Conservation (phyloP, 2,113 vertebrate genomes). For the Lophotis ruficrista region DNA sequence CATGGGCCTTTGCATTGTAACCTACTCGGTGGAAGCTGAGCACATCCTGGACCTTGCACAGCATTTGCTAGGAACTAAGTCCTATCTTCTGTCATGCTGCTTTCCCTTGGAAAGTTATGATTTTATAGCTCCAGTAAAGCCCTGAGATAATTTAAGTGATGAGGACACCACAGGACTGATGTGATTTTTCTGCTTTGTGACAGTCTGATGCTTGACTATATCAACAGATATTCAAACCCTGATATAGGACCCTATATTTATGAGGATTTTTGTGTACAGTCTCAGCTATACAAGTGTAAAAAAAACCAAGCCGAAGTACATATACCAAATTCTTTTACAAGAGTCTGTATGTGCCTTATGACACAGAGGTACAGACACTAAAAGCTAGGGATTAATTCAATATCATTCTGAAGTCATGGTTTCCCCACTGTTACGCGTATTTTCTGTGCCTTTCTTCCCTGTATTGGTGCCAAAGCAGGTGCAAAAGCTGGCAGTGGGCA, state of each 20-base stretch:
- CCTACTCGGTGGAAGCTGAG: not conserved
- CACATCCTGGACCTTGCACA: not conserved
- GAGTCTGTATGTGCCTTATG: not conserved
- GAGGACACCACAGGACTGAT: accelerated
- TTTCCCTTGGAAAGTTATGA: not conserved
- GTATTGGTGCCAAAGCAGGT: not conserved
- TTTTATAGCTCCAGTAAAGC: not conserved
- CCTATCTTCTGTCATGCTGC: not conserved
- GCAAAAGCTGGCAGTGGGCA: not conserved
- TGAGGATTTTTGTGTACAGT: not conserved
- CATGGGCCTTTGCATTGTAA: accelerated
- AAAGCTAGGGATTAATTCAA: not conserved
- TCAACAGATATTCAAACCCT: not conserved
- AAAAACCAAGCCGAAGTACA: not conserved
- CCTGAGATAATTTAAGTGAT: not conserved
- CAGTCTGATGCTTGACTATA: not conserved
- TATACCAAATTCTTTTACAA: not conserved
- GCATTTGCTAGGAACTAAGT: not conserved
- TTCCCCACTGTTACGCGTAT: not conserved
- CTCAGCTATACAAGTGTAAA: not conserved
- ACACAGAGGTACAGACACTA: not conserved
- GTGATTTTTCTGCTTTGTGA: not conserved
- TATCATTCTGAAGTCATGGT: not conserved
- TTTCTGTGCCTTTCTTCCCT: not conserved
- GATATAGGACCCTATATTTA: not conserved